Evolutionary conservation across 2,797 vertebrate genomes (phyloP).

Genomic region (Ciconia nigra): DNA sequence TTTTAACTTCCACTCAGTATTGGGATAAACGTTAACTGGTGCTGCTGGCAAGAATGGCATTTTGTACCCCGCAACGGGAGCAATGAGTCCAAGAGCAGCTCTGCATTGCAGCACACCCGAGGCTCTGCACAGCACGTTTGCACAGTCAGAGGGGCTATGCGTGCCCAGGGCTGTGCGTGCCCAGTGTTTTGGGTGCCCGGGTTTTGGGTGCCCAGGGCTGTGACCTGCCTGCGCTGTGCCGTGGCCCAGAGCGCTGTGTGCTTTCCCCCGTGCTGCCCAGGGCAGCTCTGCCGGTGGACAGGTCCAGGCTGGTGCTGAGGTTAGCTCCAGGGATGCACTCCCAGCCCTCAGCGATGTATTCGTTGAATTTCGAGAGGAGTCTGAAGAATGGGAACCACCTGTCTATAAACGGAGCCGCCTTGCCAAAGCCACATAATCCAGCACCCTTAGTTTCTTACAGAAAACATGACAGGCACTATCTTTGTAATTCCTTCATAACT

Average conservation of each 20-base stretch:
- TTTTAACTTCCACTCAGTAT: not conserved
- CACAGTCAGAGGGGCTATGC: not conserved
- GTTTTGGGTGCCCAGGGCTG: not conserved
- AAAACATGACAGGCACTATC: not conserved
- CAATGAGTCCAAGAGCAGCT: too few relatives aligned
- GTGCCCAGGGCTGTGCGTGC: not conserved
- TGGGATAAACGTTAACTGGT: not conserved
- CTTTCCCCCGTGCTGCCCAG: not conserved
- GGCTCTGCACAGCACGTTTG: not conserved
- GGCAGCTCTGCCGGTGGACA: fast-evolving
- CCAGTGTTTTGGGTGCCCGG: not conserved
- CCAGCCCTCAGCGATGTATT: too few relatives aligned
- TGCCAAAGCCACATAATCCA: not conserved
- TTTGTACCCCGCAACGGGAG: fast-evolving
- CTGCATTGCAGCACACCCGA: not conserved
- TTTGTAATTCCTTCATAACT: not conserved
- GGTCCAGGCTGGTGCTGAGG: not conserved
- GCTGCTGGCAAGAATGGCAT: not conserved
- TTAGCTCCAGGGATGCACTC: not conserved
- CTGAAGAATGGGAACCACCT: not conserved
- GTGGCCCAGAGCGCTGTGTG: not conserved
- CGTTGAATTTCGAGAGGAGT: not conserved
- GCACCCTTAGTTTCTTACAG: not conserved
- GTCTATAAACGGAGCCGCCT: not conserved
- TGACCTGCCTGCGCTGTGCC: not conserved